These are phyloP conservation scores for Spermophilus dauricus DNA, from an alignment of 2,113 vertebrate genomes.

Conservation along the genomic window DNA sequence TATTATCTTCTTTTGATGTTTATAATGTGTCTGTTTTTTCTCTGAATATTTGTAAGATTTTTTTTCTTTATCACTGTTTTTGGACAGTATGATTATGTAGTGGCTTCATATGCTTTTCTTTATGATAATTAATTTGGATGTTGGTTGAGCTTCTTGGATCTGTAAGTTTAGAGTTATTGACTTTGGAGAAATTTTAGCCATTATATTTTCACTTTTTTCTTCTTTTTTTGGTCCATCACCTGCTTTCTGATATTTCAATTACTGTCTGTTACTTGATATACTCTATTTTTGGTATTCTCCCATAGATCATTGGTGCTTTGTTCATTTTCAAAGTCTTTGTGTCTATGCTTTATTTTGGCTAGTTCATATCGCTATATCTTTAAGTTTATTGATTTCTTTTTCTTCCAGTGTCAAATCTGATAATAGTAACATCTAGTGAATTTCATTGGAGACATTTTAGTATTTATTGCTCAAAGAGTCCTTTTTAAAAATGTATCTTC, in stretches of 20 bases:
- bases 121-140: background rate
- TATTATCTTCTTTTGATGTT: background rate
- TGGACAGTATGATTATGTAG: background rate
- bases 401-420: background rate
- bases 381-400: background rate
- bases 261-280: background rate
- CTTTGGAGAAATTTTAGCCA: background rate
- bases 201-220: background rate
- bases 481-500: background rate
- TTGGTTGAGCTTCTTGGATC: background rate
- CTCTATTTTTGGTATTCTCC: background rate
- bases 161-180: background rate
- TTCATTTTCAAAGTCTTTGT: slow-evolving; percentile 22
- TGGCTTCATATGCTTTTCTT: background rate
- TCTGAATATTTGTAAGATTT: background rate
- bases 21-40: background rate
- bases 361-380: background rate
- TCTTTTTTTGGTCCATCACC: background rate
- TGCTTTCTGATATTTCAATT: background rate
- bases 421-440: background rate
- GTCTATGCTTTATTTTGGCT: background rate
- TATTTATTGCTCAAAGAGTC: background rate
- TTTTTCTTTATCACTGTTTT: slow-evolving; percentile 14
- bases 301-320: background rate
- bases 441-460: slow-evolving; percentile 37